These are phyloP conservation scores for Tubulanus polymorphus DNA, from an alignment of 2,888 invertebrate genomes.

Conservation along the genomic window DNA sequence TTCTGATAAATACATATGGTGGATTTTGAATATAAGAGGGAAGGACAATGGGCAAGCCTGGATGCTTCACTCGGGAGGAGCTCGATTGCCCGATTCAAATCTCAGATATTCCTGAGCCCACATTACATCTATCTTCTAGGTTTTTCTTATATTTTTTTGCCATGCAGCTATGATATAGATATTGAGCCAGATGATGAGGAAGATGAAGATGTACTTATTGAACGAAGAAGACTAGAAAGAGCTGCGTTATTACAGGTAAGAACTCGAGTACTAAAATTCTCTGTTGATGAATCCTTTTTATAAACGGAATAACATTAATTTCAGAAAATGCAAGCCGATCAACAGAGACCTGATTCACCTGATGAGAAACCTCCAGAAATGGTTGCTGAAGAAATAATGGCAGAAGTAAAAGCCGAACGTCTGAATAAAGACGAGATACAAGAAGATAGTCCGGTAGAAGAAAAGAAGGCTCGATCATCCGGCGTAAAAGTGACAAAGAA, in stretches of 20 bases:
- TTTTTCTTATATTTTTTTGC: no score
- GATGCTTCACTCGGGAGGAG: no score
- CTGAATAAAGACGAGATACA: slow-evolving; percentile 15
- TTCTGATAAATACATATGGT: no score
- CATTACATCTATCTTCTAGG: no score
- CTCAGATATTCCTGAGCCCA: no score
- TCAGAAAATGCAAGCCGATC: slow-evolving; percentile 2
- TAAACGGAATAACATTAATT: neutral
- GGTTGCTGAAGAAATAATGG: neutral
- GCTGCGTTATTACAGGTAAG: slow-evolving; percentile 70
- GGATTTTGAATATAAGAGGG: no score
- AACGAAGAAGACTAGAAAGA: slow-evolving; percentile 77
- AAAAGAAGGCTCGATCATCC: neutral
- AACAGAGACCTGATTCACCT: no score
- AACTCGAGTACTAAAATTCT: neutral
- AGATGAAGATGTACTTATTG: slow-evolving; percentile 90
- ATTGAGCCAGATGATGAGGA: slow-evolving; percentile 75
- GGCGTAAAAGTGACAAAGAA: neutral
- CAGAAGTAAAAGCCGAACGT: slow-evolving; percentile 2
- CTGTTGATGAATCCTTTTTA: neutral
- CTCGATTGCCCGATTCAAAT: no score
- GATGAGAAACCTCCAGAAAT: neutral
- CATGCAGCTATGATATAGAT: no score
- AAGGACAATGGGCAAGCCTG: no score
- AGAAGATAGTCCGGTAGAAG: neutral